These are phyloP conservation scores for Zapus hudsonius DNA, from an alignment of 2,113 vertebrate species.

Conservation along the genomic window DNA sequence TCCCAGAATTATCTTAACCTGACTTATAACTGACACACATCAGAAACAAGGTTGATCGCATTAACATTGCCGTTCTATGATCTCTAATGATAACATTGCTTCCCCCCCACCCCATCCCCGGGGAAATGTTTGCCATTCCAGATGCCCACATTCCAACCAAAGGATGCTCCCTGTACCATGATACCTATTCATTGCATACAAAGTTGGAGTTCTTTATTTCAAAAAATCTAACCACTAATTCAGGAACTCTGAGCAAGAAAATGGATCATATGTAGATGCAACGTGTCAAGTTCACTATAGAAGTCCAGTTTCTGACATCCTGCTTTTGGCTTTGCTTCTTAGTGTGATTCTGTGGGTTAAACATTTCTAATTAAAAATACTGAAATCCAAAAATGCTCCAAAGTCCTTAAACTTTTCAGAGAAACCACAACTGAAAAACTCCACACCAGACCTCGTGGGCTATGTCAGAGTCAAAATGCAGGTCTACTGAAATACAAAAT, in stretches of 20 bases:
- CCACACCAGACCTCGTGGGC: too few relatives aligned
- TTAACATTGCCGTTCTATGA: not conserved
- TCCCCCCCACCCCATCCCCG: too few relatives aligned
- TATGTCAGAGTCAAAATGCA: not conserved
- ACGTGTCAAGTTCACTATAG: not conserved
- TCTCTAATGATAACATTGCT: not conserved
- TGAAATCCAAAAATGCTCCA: not conserved
- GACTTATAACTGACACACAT: not conserved
- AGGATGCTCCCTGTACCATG: not conserved
- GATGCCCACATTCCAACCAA: not conserved
- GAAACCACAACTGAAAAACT: not conserved
- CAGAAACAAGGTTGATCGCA: not conserved
- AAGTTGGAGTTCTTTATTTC: not conserved
- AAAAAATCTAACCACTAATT: not conserved
- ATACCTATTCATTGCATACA: not conserved
- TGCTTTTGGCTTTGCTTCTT: not conserved
- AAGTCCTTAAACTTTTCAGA: not conserved
- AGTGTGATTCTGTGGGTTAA: not conserved
- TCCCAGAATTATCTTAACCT: fast-evolving
- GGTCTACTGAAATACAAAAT: not conserved
- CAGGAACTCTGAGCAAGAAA: not conserved
- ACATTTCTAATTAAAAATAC: not conserved
- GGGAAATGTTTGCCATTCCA: not conserved
- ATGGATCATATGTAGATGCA: not conserved
- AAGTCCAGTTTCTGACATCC: not conserved